Base-by-base conservation (phyloP, 2,888 invertebrate species). In the Acleris holmiana region DNA sequence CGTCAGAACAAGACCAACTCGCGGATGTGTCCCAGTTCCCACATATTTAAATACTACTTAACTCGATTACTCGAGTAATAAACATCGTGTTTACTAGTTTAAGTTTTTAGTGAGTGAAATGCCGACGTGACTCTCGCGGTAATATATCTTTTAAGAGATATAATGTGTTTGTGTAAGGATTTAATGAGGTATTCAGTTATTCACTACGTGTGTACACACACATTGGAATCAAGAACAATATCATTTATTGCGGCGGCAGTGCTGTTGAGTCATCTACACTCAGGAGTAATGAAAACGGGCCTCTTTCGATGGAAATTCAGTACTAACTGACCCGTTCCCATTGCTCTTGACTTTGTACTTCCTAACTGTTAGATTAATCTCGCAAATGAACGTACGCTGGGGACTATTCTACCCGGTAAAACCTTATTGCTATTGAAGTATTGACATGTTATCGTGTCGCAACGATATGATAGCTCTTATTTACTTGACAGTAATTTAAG, bases 81-180 rank as follows among this genome's bases (percentile, higher is more conserved):
- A 79, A 72, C 69, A 61, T 67, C 71, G 71, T 76, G 72, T 73
- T 67, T 71, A 73, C 69, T 71, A 73, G 76, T 73, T 71, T 69
- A 74, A 73, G 70, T 75, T 75, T 60, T 78, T 74, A 74, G 71
- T 70, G 73, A 75, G 75, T 76, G 61, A 69, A 54, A 65, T 70
- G 72, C 18, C 72, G 81, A 84, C 84, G 84, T 84, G 84, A 84
- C 84, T 75, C 77, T 21, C 29, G 49, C 44, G 29, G 44, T 60
- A 49, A 53, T 60, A 78, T 76, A 77, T 74, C 73, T 65, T 53
- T 60, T 68, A 69, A 73, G 68, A 66, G 74, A 79, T 80, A 79
- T 76, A 74, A 68, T 60, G 59, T 76, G 71, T 76, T 76, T 76
- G 71, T 69, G 46, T 73, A 73, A 73, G 71, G 76, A 73, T 62